Base-by-base conservation (phyloP, 35 echinoderm and acorn worm species). In the Hemicentrotus pulcherrimus region DNA sequence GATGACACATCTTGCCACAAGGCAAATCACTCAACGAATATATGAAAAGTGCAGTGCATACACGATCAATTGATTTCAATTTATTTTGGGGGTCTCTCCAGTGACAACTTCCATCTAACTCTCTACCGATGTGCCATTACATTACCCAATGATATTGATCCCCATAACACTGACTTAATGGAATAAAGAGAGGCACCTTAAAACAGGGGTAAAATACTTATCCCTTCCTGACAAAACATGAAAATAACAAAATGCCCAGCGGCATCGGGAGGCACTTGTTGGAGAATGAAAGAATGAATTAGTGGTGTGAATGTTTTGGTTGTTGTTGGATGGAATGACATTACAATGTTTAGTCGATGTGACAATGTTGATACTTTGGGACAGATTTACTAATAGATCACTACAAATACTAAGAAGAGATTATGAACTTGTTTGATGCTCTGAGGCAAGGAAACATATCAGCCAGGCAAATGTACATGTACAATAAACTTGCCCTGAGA, bases 1-100 rank as follows among this genome's bases (percentile, higher is more conserved):
- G 88, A 90, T 90, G 88, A 90, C 88, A 47, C 88, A 90, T 90
- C 32, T 45, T 33, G 88, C 88, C 46, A 47, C 16, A 32, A 47
- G 88, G 88, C 88, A 90, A 90, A 47, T 45, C 46, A 90, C 88
- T 90, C 88, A 35, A 90, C 12, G 88, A 47, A 33, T 33, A 90
- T 31, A 88, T 45, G 46, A 18, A 90, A 90, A 90, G 88, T 45
- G 88, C 46, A 90, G 32, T 45, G 88, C 88, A 47, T 45, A 90
- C 88, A 90, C 88, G 15, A 90, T 90, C 88, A 90, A 90, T 90
- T 90, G 88, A 90, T 90, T 90, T 90, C 88, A 33, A 90, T 47
- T 45, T 90, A 11, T 90, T 47, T 90, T 33, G 88, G 46, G 32
- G 32, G 24, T 45, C 88, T 90, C 88, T 47, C 46, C 16, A 90